These are phyloP conservation scores for Nephrotoma flavescens DNA, from an alignment of 2,888 invertebrate species.

Conservation along the genomic window DNA sequence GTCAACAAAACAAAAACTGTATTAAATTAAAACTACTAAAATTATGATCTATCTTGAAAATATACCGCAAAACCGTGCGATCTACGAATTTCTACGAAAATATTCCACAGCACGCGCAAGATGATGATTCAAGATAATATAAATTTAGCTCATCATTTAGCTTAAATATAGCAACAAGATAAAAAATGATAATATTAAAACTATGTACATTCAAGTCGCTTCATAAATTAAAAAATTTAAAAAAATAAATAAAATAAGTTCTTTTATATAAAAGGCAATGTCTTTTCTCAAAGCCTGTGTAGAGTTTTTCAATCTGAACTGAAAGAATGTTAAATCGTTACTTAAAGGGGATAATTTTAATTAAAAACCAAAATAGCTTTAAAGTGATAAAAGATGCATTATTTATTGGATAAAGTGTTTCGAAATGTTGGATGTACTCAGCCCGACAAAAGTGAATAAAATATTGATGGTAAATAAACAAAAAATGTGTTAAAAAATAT, in stretches of 20 bases:
- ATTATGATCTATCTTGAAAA: no score
- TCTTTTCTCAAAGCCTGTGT: neutral
- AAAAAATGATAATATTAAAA: neutral
- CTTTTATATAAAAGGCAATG: neutral
- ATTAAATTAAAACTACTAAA: no score
- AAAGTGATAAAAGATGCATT: neutral
- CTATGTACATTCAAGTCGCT: neutral
- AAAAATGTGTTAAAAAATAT: neutral
- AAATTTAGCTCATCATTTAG: neutral
- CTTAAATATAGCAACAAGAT: neutral
- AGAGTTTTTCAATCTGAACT: neutral
- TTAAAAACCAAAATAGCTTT: neutral
- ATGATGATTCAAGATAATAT: neutral
- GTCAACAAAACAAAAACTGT: no score
- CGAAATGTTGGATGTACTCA: neutral
- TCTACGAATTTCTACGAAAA: neutral
- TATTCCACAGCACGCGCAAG: neutral
- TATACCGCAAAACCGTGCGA: no score
- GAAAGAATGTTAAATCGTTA: neutral
- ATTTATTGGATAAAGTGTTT: neutral
- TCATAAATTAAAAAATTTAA: neutral
- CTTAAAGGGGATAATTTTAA: neutral
- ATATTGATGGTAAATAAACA: neutral
- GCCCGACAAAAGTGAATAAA: neutral
- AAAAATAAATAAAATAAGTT: neutral